phyloP scores from a whole-genome alignment of 1,140 invertebrate genomes.

The Campoletis sonorensis region DNA sequence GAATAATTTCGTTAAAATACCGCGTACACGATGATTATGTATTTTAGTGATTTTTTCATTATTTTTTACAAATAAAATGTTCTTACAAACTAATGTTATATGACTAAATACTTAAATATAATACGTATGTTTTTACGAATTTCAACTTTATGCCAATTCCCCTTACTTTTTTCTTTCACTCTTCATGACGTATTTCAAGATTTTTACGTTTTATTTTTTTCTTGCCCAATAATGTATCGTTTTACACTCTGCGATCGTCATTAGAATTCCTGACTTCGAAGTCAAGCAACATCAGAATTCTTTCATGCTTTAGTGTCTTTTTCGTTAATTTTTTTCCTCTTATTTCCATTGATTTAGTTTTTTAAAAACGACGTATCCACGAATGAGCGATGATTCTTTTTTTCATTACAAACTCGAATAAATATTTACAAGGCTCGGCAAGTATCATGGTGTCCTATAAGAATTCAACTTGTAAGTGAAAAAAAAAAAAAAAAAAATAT shows the following conservation, averaged over 20 bases:
- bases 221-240: too few species aligned
- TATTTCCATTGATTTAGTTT: constrained; percentile 30
- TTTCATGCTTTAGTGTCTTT: neutral
- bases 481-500: neutral
- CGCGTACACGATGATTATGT: constrained; percentile 42
- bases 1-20: constrained; percentile 45
- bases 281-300: too few species aligned
- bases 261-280: too few species aligned
- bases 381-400: constrained; percentile 32
- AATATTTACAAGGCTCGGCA: constrained; percentile 62
- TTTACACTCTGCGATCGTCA: neutral
- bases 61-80: constrained; percentile 21
- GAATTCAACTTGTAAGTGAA: constrained; percentile 35
- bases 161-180: neutral
- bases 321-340: neutral
- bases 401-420: constrained; percentile 42
- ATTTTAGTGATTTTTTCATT: constrained; percentile 36
- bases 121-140: constrained; percentile 8
- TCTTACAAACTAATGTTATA: constrained; percentile 43
- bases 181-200: neutral
- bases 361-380: constrained; percentile 21
- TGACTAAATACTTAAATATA: constrained; percentile 20
- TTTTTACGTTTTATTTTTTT: neutral
- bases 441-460: constrained; percentile 60
- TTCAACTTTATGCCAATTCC: constrained; percentile 21